phyloP scores from a whole-genome alignment of 1,140 invertebrate genomes.

The Epicauta chinensis region DNA sequence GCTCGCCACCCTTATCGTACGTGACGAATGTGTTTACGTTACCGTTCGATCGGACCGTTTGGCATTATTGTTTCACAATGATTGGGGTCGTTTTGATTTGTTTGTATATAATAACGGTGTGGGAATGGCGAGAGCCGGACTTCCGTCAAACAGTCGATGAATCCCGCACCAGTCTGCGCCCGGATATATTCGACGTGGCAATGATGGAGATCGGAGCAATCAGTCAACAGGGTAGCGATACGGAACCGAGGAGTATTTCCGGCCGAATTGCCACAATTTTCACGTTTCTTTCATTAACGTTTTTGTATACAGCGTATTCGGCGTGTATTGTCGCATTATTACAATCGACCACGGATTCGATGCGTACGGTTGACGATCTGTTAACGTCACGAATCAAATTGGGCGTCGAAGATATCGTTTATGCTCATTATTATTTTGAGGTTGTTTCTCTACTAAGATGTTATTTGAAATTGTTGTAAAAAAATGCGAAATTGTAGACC shows the following conservation, averaged over 20 bases:
- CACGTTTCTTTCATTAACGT: slow-evolving; percentile 34
- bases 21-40: slow-evolving; percentile 56
- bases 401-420: slow-evolving; percentile 50
- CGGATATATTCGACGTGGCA: slow-evolving; percentile 39
- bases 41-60: slow-evolving; percentile 46
- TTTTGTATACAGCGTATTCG: slow-evolving; percentile 39
- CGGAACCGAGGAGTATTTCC: slow-evolving; percentile 45
- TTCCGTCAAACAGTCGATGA: slow-evolving; percentile 14
- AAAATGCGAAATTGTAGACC: not conserved
- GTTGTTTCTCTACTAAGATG: slow-evolving; percentile 1
- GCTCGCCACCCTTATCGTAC: slow-evolving; percentile 55
- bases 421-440: slow-evolving; percentile 53
- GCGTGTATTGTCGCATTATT: slow-evolving; percentile 44
- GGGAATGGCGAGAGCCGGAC: slow-evolving; percentile 27
- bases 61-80: slow-evolving; percentile 24
- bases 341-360: slow-evolving; percentile 44
- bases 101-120: slow-evolving; percentile 25
- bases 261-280: slow-evolving; percentile 34
- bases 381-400: slow-evolving; percentile 50
- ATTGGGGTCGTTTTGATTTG: slow-evolving; percentile 17
- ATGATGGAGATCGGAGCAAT: slow-evolving; percentile 48
- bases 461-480: too few relatives aligned
- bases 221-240: slow-evolving; percentile 50
- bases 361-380: slow-evolving; percentile 42
- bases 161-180: slow-evolving; percentile 1